These are phyloP conservation scores for Ursus arctos DNA, from an alignment of 2,113 vertebrate species.

Conservation along the genomic window DNA sequence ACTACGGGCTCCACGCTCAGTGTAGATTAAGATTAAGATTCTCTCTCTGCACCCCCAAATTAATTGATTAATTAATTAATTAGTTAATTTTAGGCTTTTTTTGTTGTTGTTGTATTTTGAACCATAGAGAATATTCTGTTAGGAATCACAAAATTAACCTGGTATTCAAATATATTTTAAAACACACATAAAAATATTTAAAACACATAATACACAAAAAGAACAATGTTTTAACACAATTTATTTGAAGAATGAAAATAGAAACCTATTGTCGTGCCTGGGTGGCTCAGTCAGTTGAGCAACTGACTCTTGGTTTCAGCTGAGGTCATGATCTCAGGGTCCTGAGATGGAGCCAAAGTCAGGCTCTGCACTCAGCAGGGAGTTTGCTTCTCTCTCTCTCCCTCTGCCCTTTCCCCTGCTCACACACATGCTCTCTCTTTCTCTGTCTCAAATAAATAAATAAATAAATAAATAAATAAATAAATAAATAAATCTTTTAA, in stretches of 20 bases:
- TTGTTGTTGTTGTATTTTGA: slow-evolving; percentile 67
- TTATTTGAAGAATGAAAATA: slow-evolving; percentile 5
- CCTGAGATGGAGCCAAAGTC: background rate
- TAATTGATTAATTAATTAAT: background rate
- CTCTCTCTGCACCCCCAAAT: background rate
- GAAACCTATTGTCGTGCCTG: background rate
- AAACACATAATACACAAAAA: background rate
- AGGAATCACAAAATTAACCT: slow-evolving; percentile 69
- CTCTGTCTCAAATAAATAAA: background rate
- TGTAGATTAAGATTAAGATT: too few species aligned
- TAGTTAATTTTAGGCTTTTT: background rate
- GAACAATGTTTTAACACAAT: background rate
- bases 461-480: background rate
- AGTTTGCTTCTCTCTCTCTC: background rate
- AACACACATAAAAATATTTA: background rate
- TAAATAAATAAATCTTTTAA: background rate
- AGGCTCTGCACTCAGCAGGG: background rate
- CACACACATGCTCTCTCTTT: background rate
- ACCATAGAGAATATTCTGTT: slow-evolving; percentile 61
- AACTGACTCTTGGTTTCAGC: background rate
- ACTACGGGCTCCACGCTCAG: background rate
- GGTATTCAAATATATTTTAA: background rate
- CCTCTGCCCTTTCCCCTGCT: background rate
- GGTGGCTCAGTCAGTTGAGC: background rate
- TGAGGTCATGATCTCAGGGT: background rate